phyloP scores from a whole-genome alignment of 2,797 vertebrate species.

The Dicrostonyx torquatus region DNA sequence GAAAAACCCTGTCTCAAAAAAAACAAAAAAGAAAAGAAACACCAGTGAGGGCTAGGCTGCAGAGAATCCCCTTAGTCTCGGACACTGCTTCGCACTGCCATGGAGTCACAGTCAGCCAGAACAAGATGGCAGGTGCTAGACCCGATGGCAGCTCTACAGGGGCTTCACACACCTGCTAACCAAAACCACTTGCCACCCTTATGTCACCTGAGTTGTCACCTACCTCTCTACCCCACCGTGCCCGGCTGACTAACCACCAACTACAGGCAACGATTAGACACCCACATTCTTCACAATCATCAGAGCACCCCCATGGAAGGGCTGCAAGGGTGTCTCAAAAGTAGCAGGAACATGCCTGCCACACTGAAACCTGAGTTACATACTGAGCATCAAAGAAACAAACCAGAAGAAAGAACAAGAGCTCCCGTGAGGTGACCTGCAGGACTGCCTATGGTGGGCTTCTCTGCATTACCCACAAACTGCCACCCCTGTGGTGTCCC shows the following conservation, averaged over 20 bases:
- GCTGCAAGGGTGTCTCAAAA: neutral
- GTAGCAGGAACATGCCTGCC: neutral
- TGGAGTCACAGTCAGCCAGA: neutral
- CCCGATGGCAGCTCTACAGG: neutral
- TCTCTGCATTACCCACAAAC: neutral
- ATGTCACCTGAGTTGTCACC: neutral
- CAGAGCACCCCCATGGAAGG: neutral
- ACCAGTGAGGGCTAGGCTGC: too few species aligned
- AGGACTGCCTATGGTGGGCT: neutral
- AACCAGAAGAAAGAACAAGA: neutral
- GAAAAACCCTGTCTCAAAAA: too few species aligned
- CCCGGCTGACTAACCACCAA: neutral
- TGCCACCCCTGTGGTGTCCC: neutral
- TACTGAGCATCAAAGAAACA: neutral
- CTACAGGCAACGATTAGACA: neutral
- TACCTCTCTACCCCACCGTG: too few species aligned
- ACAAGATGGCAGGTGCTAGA: neutral
- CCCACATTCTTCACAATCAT: neutral
- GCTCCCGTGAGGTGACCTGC: neutral
- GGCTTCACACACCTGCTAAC: too few species aligned
- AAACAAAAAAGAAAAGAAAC: neutral
- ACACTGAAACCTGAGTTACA: too few species aligned
- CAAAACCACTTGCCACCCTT: neutral
- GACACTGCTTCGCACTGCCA: neutral
- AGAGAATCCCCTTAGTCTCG: neutral